Evolutionary conservation across 2,888 invertebrate species (phyloP).

Genomic region (Nomada hirtipes): DNA sequence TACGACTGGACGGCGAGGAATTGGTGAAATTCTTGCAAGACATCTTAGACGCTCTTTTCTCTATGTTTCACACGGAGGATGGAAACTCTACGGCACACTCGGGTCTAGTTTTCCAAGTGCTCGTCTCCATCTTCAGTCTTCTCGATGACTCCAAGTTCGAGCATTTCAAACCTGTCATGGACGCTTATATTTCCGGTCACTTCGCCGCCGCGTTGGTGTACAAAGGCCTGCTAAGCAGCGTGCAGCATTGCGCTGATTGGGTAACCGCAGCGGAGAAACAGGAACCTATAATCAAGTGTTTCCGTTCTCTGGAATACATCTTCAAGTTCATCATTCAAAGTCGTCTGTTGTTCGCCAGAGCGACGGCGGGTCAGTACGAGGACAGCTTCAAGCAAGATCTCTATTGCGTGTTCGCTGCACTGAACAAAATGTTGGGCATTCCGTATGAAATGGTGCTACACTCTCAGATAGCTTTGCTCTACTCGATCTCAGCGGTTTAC

Average conservation of each 20-base stretch:
- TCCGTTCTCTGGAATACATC: constrained; percentile 95
- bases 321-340: constrained; percentile 97
- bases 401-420: constrained; percentile 91
- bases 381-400: constrained; percentile 94
- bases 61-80: constrained; percentile 96
- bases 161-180: constrained; percentile 97
- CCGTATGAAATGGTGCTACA: constrained; percentile 91
- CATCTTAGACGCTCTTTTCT: constrained; percentile 96
- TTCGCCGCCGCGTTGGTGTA: constrained; percentile 98
- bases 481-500: constrained; percentile 93
- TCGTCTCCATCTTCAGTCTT: constrained; percentile 96
- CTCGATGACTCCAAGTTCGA: constrained; percentile 96
- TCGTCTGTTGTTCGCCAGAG: constrained; percentile 92
- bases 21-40: constrained; percentile 97
- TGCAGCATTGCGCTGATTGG: constrained; percentile 95
- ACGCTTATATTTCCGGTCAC: constrained; percentile 96
- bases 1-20: constrained; percentile 94
- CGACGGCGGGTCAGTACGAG: constrained; percentile 95
- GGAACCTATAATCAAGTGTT: constrained; percentile 95
- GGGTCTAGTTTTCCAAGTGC: constrained; percentile 95
- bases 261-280: constrained; percentile 94
- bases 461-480: constrained; percentile 92
- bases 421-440: constrained; percentile 91
- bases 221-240: constrained; percentile 94
- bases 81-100: constrained; percentile 95